These are phyloP conservation scores for Eupelmus urozonus DNA, from an alignment of 2,888 invertebrate species.

Conservation along the genomic window DNA sequence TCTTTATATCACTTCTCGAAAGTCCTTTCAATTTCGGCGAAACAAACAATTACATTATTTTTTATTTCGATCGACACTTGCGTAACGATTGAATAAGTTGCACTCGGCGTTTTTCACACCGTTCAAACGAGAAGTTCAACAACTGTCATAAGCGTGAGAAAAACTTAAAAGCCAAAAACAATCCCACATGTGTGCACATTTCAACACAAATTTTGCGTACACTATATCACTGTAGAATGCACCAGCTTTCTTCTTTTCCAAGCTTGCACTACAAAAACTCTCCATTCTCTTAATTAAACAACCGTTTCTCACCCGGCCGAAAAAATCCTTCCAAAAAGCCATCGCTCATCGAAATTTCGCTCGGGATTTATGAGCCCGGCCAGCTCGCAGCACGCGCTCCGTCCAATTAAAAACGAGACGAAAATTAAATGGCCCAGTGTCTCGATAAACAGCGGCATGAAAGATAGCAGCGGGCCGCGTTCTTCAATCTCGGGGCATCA, in stretches of 20 bases:
- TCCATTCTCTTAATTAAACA: no score
- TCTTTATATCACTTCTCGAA: background rate
- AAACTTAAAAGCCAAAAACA: background rate
- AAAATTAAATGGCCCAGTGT: constrained; percentile 6
- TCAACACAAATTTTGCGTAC: no score
- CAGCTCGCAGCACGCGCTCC: background rate
- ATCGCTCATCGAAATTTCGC: no score
- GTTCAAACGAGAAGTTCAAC: constrained; percentile 5
- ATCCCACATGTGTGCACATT: no score
- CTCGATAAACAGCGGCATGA: constrained; percentile 4
- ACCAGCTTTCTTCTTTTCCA: no score
- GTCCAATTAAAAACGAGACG: background rate
- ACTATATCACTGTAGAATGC: no score
- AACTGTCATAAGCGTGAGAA: constrained; percentile 45
- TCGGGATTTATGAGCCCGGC: background rate
- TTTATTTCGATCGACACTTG: constrained; percentile 22
- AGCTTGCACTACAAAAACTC: no score
- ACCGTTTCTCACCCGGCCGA: no score
- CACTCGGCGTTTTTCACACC: no score
- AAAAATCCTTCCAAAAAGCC: no score
- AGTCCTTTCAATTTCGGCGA: background rate
- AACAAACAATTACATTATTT: constrained; percentile 11
- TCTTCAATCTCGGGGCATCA: no score
- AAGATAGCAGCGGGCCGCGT: background rate
- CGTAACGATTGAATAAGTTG: no score